Base-by-base conservation (phyloP, 2,113 vertebrate species). In the Pseudolaguvia tuberculata region DNA sequence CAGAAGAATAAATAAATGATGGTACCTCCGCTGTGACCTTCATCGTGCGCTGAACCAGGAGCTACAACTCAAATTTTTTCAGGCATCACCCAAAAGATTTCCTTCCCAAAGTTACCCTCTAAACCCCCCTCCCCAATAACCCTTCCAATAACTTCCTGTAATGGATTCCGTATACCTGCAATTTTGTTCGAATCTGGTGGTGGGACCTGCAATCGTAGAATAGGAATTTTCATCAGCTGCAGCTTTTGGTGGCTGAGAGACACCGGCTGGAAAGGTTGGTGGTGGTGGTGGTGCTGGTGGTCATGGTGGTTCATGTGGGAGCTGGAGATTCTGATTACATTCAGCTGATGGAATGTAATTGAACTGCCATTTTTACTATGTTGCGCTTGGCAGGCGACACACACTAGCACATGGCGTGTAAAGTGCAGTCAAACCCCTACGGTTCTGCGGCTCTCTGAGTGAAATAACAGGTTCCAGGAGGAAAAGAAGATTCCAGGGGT, bases 181-280 rank as follows among this genome's bases (percentile, higher is more conserved):
- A 25, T 65, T 52, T 63, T 39, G 17, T 50, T 23, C 4, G 15
- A 45, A 68, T 29, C 25, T 47, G 25, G 31, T 56, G 31, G 31
- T 35, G 31, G 23, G 35, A 56, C 47, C 50, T 68, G 62, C 53
- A 58, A 47, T 78, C 51, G 57, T 10, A 72, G 51, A 65, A 51
- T 8, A 57, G 62, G 76, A 72, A 77, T 65, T 59, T 50, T 63
- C 57, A n/a, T 75, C 29, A 56, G 7, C 45, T 75, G n/a, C 53
- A 47, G 61, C 23, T 23, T 20, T 9, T 48, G 23, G 29, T 62
- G 66, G 48, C 27, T 68, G 65, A 74, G 35, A 47, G 39, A 52
- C 14, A 1, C 48, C 55, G 67, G 57, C 25, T 25, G 45, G 67
- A 23, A 42, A 9, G 42, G 52, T n/a, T 35, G 56, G 63, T n/a